Evolutionary conservation across 2,888 invertebrate genomes (phyloP), one percentile per base, ranked within the genome.

Genomic region (Tanytarsus gracilentus): DNA sequence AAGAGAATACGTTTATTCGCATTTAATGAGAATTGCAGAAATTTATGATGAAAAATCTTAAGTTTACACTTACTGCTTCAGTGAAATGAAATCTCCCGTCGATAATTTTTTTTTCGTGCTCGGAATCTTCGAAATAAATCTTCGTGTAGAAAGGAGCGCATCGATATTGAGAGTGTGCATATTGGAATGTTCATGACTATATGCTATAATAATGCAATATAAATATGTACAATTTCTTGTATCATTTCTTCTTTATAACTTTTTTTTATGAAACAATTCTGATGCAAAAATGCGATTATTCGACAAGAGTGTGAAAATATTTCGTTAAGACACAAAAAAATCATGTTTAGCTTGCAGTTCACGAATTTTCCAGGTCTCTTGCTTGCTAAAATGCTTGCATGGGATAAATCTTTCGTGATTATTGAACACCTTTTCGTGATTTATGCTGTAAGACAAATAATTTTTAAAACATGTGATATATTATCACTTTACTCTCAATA

Each of bases 1-100:
- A 55, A 33, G 30, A 29, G n/a, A 23, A 21, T 16, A 25, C 29
- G 29, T 51, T 51, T 51, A 26, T 51, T 27, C 23, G 21, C 11
- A 51, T 30, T 51, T 51, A 51, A 51, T 51, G 51, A 51, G 51
- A 51, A 30, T 23, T 51, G 51, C 30, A n/a, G n/a, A 55, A 39
- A 55, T 40, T 39, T 55, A 55, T 55, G 55, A 55, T 25, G 55
- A 55, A 33, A 55, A 55, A 55, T 55, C 21, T 11, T 6, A 23
- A 55, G 39, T 55, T 55, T 55, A 55, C 55, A 55, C 55, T 55
- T 55, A 36, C 36, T 36, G 36, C n/a, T 16, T 36, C 36, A 36
- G 36, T 14, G 16, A 36, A 36, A 36, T 36, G 14, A 9, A 16
- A 36, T 36, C 36, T 33, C 36, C 36, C 36, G 36, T 16, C 16